Evolutionary conservation across 2,888 invertebrate species (phyloP), one percentile per base, ranked within the genome.

Genomic region (Mesorhabditis sp.): DNA sequence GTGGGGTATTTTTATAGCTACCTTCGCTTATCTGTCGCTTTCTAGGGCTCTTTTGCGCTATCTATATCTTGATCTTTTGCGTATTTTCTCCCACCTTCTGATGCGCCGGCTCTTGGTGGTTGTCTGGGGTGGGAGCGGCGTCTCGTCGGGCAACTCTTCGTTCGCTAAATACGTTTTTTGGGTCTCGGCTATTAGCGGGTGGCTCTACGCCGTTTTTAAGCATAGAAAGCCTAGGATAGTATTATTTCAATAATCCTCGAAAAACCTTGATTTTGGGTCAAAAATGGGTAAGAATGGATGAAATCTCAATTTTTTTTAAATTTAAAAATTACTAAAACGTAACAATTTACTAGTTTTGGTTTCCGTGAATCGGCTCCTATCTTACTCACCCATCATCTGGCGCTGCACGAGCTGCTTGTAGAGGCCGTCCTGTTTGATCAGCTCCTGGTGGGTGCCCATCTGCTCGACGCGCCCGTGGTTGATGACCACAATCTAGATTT

Each of bases 331-430:
- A 28, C 28, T 28, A 28, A 28, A 28, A 28, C 28, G 28, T 28
- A 28, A 28, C 28, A 28, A 28, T 28, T 28, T 28, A 28, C 28
- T 28, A 28, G 28, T 28, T 28, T 28, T 28, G 28, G 28, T 28
- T 28, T 28, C 28, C 28, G 28, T 28, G 28, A 28, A 28, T 28
- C 28, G 28, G n/a, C n/a, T n/a, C 58, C 58, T 50, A 13, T 50
- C 58, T 62, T 10, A 71, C 70, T 45, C 45, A 70, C 81, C 76
- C 72, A 85, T 78, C 80, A 85, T 82, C 73, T 86, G 86, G 43
- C 86, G 70, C 64, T 84, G 83, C 4, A 86, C 86, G 5, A 86
- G 77, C 66, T 83, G 77, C 67, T 82, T 83, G 74, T 86, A 86
- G 50, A 85, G 74, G 41, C 86, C 86, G 41, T 85, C 86, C 71